phyloP scores from a whole-genome alignment of 2,113 vertebrate genomes.

The Ophthalmotilapia sp. region DNA sequence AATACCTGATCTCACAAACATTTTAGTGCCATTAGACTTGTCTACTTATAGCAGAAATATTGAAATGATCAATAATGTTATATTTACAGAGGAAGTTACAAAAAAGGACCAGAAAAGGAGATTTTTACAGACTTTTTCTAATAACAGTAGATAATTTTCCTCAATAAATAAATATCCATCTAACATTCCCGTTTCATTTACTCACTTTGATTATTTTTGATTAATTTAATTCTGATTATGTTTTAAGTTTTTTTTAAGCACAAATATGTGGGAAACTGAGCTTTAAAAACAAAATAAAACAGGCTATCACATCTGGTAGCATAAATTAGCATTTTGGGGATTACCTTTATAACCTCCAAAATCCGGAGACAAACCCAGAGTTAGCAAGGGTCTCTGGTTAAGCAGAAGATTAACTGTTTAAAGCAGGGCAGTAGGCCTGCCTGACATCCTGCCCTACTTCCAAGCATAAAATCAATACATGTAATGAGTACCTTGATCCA shows the following conservation, averaged over 20 bases:
- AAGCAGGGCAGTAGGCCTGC: background rate
- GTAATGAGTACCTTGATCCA: constrained; percentile 68
- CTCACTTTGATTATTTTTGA: background rate
- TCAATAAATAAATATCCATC: background rate
- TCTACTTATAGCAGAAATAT: background rate
- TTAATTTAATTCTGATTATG: background rate
- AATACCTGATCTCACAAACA: background rate
- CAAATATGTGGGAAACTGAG: background rate
- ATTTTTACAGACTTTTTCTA: background rate
- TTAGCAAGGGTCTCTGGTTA: background rate
- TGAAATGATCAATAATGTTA: background rate
- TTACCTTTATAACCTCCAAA: background rate
- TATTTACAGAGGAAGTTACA: background rate
- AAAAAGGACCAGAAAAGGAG: background rate
- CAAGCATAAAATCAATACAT: background rate
- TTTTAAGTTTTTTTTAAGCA: background rate
- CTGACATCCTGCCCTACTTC: background rate
- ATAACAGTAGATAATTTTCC: background rate
- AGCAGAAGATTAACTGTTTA: background rate
- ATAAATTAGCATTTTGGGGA: background rate
- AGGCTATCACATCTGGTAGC: background rate
- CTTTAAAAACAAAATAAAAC: background rate
- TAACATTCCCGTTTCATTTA: background rate
- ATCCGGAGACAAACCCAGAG: background rate
- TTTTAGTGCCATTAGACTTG: background rate